A percentile compares a stretch with the other conserved stretches of the same genome.
phyloP scores from a whole-genome alignment of 1,140 invertebrate genomes.

The Paraescarpia echinospica region DNA sequence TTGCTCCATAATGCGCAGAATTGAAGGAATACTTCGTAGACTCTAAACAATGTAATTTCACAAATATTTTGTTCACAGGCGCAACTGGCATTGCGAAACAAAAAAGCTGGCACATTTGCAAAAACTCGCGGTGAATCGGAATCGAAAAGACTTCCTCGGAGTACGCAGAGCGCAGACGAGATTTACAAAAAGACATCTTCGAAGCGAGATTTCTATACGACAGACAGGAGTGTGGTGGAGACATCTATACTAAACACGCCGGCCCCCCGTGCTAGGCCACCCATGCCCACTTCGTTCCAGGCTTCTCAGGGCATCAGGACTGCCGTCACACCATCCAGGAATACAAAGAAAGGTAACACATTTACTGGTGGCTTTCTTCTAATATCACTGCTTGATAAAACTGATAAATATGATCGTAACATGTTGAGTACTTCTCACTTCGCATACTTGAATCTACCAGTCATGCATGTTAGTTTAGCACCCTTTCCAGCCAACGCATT shows the following conservation, averaged over 20 bases:
- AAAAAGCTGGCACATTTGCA: neutral
- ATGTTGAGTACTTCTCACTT: too few species aligned
- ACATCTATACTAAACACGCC: conserved; percentile 25
- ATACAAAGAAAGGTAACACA: neutral
- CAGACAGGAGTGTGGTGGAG: neutral
- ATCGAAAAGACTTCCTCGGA: conserved; percentile 5
- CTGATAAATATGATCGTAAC: too few species aligned
- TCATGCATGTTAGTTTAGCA: too few species aligned
- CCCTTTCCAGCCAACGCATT: too few species aligned
- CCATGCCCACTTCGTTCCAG: neutral
- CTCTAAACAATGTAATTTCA: neutral
- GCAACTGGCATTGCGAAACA: neutral
- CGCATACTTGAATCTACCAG: too few species aligned
- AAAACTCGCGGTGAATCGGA: neutral
- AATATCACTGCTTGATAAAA: too few species aligned
- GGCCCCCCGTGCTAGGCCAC: conserved; percentile 22
- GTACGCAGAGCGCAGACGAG: conserved; percentile 7
- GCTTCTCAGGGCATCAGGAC: neutral
- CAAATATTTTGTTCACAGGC: neutral
- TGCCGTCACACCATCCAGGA: neutral
- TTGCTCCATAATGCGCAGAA: neutral
- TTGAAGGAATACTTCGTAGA: neutral
- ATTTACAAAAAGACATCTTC: neutral
- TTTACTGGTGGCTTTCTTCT: neutral
- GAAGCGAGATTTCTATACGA: neutral